phyloP scores from a whole-genome alignment of 2,888 invertebrate species.

The Drosophila borealis region DNA sequence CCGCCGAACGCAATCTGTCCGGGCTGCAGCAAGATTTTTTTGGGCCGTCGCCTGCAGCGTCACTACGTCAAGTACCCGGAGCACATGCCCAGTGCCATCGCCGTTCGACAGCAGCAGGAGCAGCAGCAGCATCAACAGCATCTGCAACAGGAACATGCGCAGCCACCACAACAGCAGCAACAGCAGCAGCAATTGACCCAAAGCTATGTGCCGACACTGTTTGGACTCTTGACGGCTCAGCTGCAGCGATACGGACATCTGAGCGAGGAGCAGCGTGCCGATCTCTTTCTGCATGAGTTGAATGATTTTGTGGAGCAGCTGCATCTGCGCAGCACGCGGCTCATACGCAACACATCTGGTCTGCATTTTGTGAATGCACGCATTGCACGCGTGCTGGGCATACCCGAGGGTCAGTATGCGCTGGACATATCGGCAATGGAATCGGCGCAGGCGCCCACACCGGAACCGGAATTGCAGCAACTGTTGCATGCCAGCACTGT shows the following conservation, averaged over 20 bases:
- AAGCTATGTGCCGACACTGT: constrained; percentile 61
- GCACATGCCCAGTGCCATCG: constrained; percentile 68
- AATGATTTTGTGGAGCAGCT: constrained; percentile 83
- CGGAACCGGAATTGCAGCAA: constrained; percentile 55
- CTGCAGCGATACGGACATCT: constrained; percentile 76
- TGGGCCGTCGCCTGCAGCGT: constrained; percentile 81
- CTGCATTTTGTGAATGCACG: constrained; percentile 82
- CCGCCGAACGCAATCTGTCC: constrained; percentile 82
- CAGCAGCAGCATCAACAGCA: constrained; percentile 4
- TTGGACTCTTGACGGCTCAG: constrained; percentile 81
- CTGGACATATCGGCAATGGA: constrained; percentile 83
- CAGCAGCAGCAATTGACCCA: constrained; percentile 5
- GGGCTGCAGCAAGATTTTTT: constrained; percentile 83
- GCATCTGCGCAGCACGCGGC: constrained; percentile 81
- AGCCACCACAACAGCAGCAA: not conserved
- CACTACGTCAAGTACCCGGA: constrained; percentile 83
- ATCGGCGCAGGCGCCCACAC: constrained; percentile 74
- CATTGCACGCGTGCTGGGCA: constrained; percentile 82
- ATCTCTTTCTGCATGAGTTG: constrained; percentile 82
- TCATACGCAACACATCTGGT: constrained; percentile 83
- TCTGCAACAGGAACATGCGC: constrained; percentile 1
- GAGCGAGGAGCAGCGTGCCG: constrained; percentile 83
- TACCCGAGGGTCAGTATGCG: constrained; percentile 84
- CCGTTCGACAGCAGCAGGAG: constrained; percentile 22
- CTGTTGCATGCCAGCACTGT: constrained; percentile 42